phyloP scores from a whole-genome alignment of 2,888 invertebrate species.

The Ischnura elegans region DNA sequence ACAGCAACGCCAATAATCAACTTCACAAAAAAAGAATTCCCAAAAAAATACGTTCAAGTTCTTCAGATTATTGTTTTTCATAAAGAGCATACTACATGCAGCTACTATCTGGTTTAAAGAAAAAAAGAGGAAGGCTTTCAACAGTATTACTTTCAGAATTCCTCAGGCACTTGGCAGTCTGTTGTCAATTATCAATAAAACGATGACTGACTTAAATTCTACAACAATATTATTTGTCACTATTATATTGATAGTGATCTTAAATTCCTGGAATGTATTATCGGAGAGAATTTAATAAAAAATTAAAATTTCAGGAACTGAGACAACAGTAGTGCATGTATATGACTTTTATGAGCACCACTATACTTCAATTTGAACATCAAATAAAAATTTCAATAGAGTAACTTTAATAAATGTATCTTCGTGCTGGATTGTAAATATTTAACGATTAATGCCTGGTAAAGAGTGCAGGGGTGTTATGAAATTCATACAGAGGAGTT shows the following conservation, averaged over 20 bases:
- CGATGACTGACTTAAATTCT: background rate
- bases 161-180: constrained; percentile 50
- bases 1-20: background rate
- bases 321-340: background rate
- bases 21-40: background rate
- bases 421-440: background rate
- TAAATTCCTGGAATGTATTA: background rate
- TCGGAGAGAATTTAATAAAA: background rate
- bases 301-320: background rate
- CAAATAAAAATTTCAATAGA: background rate
- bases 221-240: constrained; percentile 24
- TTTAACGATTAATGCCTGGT: background rate
- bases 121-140: background rate
- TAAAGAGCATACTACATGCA: background rate
- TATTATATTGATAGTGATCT: background rate
- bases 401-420: background rate
- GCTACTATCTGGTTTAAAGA: background rate
- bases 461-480: background rate
- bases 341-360: background rate
- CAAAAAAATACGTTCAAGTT: background rate
- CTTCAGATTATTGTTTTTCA: background rate
- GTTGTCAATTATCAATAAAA: background rate
- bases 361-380: background rate
- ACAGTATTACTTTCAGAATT: constrained; percentile 13
- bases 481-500: background rate